These are phyloP conservation scores for Vultur gryphus DNA, from an alignment of 2,797 vertebrate species.

Conservation along the genomic window DNA sequence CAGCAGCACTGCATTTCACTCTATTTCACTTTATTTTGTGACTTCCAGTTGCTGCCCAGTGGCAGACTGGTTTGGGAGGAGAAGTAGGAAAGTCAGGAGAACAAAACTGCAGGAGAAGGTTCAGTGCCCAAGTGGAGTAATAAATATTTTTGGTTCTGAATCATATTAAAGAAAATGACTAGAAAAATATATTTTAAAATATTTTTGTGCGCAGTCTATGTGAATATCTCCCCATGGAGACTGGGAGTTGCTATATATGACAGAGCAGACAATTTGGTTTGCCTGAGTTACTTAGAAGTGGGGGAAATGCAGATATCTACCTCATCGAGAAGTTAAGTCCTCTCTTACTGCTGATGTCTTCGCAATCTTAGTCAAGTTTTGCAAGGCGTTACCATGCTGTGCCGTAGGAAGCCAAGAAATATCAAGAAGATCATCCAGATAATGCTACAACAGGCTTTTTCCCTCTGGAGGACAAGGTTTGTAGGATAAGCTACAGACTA, in stretches of 20 bases:
- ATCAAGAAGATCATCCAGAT: neutral
- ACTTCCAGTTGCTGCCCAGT: neutral
- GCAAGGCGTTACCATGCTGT: neutral
- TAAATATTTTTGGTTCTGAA: neutral
- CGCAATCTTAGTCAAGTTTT: neutral
- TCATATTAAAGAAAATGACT: neutral
- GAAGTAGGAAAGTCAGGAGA: neutral
- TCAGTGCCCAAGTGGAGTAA: neutral
- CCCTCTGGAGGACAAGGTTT: neutral
- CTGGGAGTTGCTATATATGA: neutral
- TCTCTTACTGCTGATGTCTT: neutral
- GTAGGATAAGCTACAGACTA: neutral
- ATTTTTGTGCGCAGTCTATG: neutral
- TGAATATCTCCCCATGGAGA: neutral
- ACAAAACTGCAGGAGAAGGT: neutral
- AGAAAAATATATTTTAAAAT: neutral
- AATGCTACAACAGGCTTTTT: neutral
- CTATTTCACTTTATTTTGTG: neutral
- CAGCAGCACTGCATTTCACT: neutral
- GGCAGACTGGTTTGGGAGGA: neutral
- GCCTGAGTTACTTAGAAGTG: neutral
- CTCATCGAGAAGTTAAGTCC: neutral
- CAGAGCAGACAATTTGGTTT: neutral
- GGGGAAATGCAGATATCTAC: neutral
- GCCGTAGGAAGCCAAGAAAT: neutral